Conservation (phyloP, 2,888 invertebrate genomes). For the Chaetoderma sp. region DNA sequence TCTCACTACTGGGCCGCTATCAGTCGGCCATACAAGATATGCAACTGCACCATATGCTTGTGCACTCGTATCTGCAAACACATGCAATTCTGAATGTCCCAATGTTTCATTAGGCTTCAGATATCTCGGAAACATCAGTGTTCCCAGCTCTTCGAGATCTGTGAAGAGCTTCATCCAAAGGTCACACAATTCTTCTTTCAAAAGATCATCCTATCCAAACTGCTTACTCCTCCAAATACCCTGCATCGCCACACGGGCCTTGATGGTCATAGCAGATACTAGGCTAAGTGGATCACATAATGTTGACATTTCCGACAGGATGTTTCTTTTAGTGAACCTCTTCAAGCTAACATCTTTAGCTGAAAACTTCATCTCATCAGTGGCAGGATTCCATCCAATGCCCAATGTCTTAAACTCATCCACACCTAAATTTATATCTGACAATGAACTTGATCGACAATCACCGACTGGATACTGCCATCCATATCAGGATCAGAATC, state of each 20-base stretch:
- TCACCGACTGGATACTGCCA: no score
- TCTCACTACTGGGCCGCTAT: not conserved
- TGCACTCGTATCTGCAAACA: constrained; percentile 17
- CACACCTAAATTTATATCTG: no score
- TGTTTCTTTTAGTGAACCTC: constrained; percentile 6
- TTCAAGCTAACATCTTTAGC: constrained; percentile 3
- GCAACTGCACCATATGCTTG: constrained; percentile 17
- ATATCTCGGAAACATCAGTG: not conserved
- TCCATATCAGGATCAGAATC: no score
- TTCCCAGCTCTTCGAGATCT: not conserved
- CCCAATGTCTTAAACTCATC: not conserved
- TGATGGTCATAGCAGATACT: constrained; percentile 13
- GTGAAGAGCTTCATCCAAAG: not conserved
- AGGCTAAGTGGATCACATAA: constrained; percentile 16
- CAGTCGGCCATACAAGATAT: constrained; percentile 8
- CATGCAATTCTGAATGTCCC: constrained; percentile 9
- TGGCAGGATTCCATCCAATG: constrained; percentile 7
- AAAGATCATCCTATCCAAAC: constrained; percentile 6
- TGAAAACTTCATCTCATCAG: constrained; percentile 1
- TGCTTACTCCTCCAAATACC: constrained; percentile 5
- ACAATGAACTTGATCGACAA: no score
- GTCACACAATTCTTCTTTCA: not conserved
- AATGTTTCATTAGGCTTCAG: constrained; percentile 7
- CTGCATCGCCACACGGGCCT: constrained; percentile 16
- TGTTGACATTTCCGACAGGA: constrained; percentile 12